These are phyloP conservation scores for Morelia viridis DNA, from an alignment of 2,797 vertebrate genomes.

Conservation along the genomic window DNA sequence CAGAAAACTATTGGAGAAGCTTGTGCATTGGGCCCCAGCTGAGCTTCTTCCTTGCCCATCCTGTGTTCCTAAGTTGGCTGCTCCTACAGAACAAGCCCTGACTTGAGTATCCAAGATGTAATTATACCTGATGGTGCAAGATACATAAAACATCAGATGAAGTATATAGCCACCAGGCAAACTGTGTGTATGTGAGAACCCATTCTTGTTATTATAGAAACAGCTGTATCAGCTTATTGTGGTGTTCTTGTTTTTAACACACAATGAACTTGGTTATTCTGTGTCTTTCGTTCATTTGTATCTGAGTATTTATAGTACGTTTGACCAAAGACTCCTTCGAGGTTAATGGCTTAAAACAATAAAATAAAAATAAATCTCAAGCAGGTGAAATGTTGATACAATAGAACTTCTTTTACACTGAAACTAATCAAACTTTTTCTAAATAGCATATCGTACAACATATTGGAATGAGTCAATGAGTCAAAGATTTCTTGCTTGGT, in stretches of 20 bases:
- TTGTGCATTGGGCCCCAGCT: background rate
- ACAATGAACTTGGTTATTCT: background rate
- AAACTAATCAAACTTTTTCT: background rate
- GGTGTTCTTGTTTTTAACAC: background rate
- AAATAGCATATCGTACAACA: background rate
- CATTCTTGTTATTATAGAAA: background rate
- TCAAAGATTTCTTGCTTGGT: background rate
- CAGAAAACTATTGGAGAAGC: background rate
- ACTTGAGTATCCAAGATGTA: background rate
- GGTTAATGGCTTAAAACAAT: background rate
- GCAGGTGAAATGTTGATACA: background rate
- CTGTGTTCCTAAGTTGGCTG: background rate
- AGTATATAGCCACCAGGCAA: background rate
- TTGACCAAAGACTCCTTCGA: background rate
- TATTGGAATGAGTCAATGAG: background rate
- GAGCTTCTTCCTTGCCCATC: background rate
- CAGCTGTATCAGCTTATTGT: background rate
- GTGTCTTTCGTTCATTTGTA: background rate
- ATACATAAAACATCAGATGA: background rate
- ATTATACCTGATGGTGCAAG: background rate
- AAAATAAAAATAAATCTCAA: background rate
- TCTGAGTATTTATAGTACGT: background rate
- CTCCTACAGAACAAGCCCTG: background rate
- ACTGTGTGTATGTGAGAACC: background rate
- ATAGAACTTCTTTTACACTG: background rate